These are phyloP conservation scores for Salarias fasciatus DNA, from an alignment of 2,797 vertebrate genomes.

Conservation along the genomic window DNA sequence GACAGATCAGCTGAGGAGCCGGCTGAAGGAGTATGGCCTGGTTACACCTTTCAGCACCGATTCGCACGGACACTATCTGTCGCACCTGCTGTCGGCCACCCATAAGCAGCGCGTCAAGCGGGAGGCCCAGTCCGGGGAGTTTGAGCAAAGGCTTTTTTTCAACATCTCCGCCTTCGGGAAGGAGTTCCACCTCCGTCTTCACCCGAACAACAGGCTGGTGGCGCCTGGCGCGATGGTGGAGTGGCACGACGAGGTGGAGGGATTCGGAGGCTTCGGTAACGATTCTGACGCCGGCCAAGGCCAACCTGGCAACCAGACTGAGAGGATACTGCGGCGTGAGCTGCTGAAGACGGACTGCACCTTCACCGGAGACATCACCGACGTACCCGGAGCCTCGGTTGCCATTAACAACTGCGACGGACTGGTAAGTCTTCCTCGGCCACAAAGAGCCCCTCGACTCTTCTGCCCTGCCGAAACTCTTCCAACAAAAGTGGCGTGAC, in stretches of 20 bases:
- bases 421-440: constrained; percentile 87
- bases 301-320: constrained; percentile 10
- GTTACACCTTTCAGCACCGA: constrained; percentile 92
- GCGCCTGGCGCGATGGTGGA: constrained; percentile 91
- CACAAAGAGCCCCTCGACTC: constrained; percentile 24
- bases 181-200: constrained; percentile 93
- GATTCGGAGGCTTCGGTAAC: constrained; percentile 57
- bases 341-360: constrained; percentile 91
- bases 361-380: constrained; percentile 94
- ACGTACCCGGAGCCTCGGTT: constrained; percentile 91
- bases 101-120: constrained; percentile 88
- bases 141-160: constrained; percentile 86
- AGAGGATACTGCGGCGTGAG: constrained; percentile 85
- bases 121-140: constrained; percentile 65
- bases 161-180: constrained; percentile 93
- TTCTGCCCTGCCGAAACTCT: too few relatives aligned
- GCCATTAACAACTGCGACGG: constrained; percentile 99
- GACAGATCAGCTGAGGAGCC: constrained; percentile 80
- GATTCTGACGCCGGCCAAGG: constrained; percentile 39
- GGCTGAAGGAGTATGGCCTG: constrained; percentile 88
- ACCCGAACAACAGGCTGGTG: constrained; percentile 86
- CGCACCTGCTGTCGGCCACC: constrained; percentile 89
- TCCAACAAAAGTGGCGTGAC: constrained; percentile 52
- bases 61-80: constrained; percentile 90
- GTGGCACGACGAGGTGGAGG: constrained; percentile 86